phyloP scores from a whole-genome alignment of 2,888 invertebrate genomes.

The Clanis bilineata region DNA sequence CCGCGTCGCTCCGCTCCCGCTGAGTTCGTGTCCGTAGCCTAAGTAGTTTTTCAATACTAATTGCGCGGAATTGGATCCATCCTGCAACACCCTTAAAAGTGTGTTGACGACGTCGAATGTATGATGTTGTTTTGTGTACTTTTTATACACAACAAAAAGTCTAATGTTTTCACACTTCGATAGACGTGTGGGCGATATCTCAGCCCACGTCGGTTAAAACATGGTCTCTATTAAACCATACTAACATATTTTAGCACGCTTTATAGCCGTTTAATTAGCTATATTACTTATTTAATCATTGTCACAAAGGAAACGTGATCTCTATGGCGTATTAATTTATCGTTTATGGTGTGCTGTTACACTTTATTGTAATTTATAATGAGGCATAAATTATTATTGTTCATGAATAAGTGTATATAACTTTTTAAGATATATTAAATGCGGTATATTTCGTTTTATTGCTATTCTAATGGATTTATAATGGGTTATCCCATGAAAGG shows the following conservation, averaged over 20 bases:
- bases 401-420: background rate
- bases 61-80: too few relatives aligned
- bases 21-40: too few relatives aligned
- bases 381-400: background rate
- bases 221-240: constrained; percentile 8
- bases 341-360: background rate
- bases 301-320: constrained; percentile 8
- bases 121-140: background rate
- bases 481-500: too few relatives aligned
- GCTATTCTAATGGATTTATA: too few relatives aligned
- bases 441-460: too few relatives aligned
- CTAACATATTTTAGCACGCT: constrained; percentile 5
- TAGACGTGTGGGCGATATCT: constrained; percentile 27
- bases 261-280: constrained; percentile 9
- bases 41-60: too few relatives aligned
- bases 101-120: background rate
- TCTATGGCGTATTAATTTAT: background rate
- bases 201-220: constrained; percentile 32
- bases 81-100: too few relatives aligned
- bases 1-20: too few relatives aligned
- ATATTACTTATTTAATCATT: background rate
- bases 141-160: background rate
- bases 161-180: background rate
- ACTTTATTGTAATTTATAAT: background rate
- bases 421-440: background rate